Percentiles rank a stretch among this genome's conserved stretches.
Evolutionary conservation across 2,113 vertebrate genomes (phyloP).

Genomic region (Thermophis baileyi): DNA sequence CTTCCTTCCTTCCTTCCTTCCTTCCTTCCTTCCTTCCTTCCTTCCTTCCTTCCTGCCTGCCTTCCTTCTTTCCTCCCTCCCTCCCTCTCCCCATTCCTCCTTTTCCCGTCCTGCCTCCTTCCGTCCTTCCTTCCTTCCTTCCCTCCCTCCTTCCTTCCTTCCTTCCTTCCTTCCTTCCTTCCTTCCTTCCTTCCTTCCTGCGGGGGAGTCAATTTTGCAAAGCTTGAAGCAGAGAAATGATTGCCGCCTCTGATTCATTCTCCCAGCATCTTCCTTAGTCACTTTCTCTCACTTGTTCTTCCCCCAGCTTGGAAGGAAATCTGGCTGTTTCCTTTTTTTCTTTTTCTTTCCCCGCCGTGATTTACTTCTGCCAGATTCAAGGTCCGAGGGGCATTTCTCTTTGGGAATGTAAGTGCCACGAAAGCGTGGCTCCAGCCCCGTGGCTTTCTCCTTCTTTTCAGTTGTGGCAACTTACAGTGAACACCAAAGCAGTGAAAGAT

Average conservation of each 20-base stretch:
- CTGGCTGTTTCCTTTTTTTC: neutral
- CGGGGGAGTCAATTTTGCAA: neutral
- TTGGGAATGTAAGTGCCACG: neutral
- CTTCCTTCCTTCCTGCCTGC: too few species aligned
- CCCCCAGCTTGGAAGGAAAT: neutral
- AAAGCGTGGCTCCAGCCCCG: neutral
- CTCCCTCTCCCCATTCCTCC: too few species aligned
- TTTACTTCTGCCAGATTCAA: too few species aligned
- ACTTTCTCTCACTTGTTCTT: neutral
- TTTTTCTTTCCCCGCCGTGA: too few species aligned
- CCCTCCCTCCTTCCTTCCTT: too few species aligned
- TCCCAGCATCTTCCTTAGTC: neutral
- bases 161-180: too few species aligned
- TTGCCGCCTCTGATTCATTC: neutral
- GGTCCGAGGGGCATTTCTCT: neutral
- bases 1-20: too few species aligned
- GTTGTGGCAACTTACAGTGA: neutral
- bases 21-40: too few species aligned
- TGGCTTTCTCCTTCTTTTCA: neutral
- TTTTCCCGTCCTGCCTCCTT: too few species aligned
- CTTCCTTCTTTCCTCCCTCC: too few species aligned
- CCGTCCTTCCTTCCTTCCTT: too few species aligned
- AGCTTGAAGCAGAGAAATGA: neutral
- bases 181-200: fast-evolving
- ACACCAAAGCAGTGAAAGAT: too few species aligned